Evolutionary conservation across 2,113 vertebrate genomes (phyloP), one percentile per base, ranked within the genome.

Genomic region (Chinchilla lanigera): DNA sequence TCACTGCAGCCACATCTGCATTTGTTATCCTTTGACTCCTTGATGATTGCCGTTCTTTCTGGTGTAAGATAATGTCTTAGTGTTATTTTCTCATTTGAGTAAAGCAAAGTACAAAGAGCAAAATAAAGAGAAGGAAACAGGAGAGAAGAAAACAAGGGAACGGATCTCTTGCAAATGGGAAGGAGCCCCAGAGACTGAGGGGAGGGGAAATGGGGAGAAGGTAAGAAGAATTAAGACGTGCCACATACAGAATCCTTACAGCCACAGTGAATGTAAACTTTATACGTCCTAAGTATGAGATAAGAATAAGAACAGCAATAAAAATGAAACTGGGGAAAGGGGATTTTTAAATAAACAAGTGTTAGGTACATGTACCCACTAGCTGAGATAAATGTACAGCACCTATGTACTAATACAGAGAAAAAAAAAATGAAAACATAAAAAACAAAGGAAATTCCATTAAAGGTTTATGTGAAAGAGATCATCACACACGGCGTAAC

Each of bases 391-490:
- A 77, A 47, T 47, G 73, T 16, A 30, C 44, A 47, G 44, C 5
- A 16, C 50, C 17, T 14, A 33, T 50, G 28, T 33, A 50, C 26
- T 17, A 50, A 78, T 78, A 78, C 3, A 78, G 50, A 26, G 13
- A 47, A 78, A 50, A 77, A 28, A 7, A 26, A 47, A 38, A 44
- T 47, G 47, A 47, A 77, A 13, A 50, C 73, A 77, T 44, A 47
- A 71, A 71, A 77, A 47, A 4, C 44, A 22, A 56, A 81, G 60
- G 89, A 81, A 82, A 35, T 35, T 90, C 94, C 82, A 33, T 82
- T 85, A 82, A n/a, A 81, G 71, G 20, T 89, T 82, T 92, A 81
- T 63, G n/a, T 86, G 84, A 75, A 89, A 91, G 83, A 88, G 50
- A 44, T 82, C 61, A 12, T 52, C 60, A 58, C 22, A 67, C n/a